These are phyloP conservation scores for Hypsopygia costalis DNA, from an alignment of 2,888 invertebrate genomes.

Conservation along the genomic window DNA sequence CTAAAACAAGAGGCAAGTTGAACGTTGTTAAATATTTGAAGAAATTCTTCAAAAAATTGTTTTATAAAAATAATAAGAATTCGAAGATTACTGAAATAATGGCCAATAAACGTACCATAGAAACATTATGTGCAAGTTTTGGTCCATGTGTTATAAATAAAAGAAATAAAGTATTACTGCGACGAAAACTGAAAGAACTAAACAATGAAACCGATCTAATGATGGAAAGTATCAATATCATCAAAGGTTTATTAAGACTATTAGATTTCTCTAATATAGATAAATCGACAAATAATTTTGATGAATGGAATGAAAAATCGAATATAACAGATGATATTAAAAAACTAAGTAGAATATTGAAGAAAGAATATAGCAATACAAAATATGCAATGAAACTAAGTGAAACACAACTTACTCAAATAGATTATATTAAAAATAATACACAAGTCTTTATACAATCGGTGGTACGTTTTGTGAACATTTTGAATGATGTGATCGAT, in stretches of 20 bases:
- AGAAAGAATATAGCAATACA: slow-evolving; percentile 22
- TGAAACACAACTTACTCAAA: slow-evolving; percentile 36
- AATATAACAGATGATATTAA: slow-evolving; percentile 30
- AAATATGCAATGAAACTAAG: slow-evolving; percentile 24
- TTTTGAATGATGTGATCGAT: slow-evolving; percentile 47
- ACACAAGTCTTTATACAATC: slow-evolving; percentile 45
- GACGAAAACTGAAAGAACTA: slow-evolving; percentile 41
- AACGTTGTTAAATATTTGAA: slow-evolving; percentile 43
- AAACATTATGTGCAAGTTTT: slow-evolving; percentile 44
- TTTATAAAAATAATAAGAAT: slow-evolving; percentile 24
- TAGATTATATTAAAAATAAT: slow-evolving; percentile 48
- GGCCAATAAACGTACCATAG: slow-evolving; percentile 29
- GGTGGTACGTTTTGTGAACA: slow-evolving; percentile 47
- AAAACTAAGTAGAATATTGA: slow-evolving; percentile 44
- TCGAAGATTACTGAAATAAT: slow-evolving; percentile 14
- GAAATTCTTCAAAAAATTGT: slow-evolving; percentile 44
- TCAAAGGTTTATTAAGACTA: slow-evolving; percentile 47
- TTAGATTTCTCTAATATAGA: slow-evolving; percentile 24
- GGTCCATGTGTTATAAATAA: slow-evolving; percentile 36
- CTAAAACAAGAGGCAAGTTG: slow-evolving; percentile 25
- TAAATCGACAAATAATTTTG: slow-evolving; percentile 29
- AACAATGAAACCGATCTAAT: slow-evolving; percentile 43
- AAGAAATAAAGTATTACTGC: slow-evolving; percentile 31
- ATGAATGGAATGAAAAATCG: slow-evolving; percentile 31
- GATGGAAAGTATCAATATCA: slow-evolving; percentile 44